Base-by-base conservation (phyloP, 1,140 invertebrate species). In the Laodelphax striatellus region DNA sequence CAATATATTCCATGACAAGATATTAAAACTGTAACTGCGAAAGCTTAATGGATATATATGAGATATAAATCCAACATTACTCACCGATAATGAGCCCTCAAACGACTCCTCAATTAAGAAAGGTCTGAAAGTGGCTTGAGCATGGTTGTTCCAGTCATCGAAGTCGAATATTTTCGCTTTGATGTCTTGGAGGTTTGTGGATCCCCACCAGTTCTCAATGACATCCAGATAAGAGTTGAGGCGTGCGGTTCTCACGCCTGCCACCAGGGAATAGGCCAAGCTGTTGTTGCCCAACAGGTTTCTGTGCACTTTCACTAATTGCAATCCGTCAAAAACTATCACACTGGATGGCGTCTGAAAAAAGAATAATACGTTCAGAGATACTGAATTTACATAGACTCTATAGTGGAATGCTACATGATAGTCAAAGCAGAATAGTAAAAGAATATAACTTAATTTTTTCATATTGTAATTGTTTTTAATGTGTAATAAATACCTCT, bases 121-220 rank as follows among this genome's bases (percentile, higher is more conserved):
- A 0, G 95, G 96, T 60, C 83, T 80, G 72, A 88, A 99, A 17
- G 86, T 79, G 0, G 94, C 94, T 41, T 95, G 82, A 0, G 94
- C 94, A 72, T 94, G 95, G 74, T 94, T 93, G 71, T 99, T 99
- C 97, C 97, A 98, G 70, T 98, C 96, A 73, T 99, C 94, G 77
- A 99, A 98, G 76, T 99, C 97, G 73, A 99, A 99, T 65, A 99
- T 97, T 70, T 86, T 81, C 52, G 84, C 79, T 63, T 83, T 79
- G 28, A 99, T 98, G 34, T 78, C 73, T 6, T 70, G 71, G 43
- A 87, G 79, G 57, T 88, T 80, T 3, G 73, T 73, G 5, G 83
- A 86, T 9, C 95, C 96, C 96, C 97, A 99, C 90, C 91, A 99
- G 72, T 99, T 99, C 70, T 96, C 86, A 14, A 78, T 80, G 0